phyloP scores from a whole-genome alignment of 2,888 invertebrate genomes.

The Taphrorychus bicolor region DNA sequence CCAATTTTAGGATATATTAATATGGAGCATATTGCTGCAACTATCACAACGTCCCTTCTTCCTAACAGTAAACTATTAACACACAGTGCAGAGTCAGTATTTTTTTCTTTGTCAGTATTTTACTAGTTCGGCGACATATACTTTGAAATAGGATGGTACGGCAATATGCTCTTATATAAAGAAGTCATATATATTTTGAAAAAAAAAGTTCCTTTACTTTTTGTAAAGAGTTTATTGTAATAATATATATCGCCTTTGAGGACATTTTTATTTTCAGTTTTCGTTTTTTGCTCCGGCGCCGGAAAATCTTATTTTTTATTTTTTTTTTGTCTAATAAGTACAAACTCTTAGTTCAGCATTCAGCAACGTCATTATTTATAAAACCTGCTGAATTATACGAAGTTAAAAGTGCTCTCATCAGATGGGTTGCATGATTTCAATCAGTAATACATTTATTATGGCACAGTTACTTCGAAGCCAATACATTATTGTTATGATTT shows the following conservation, averaged over 20 bases:
- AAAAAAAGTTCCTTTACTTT: conserved; percentile 27
- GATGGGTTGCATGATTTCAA: background rate
- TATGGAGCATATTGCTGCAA: conserved; percentile 7
- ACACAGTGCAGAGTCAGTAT: too few species aligned
- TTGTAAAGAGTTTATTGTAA: conserved; percentile 12
- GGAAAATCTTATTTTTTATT: background rate
- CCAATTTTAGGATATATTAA: conserved; percentile 25
- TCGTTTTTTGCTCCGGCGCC: background rate
- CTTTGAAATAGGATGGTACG: background rate
- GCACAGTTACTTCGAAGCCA: conserved; percentile 3
- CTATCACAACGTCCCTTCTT: background rate
- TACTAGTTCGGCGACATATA: too few species aligned
- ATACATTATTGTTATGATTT: conserved; percentile 27
- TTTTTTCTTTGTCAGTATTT: background rate
- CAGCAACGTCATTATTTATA: too few species aligned
- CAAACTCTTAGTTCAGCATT: background rate
- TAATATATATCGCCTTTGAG: background rate
- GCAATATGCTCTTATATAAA: background rate
- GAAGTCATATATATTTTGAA: conserved; percentile 8
- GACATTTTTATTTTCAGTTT: conserved; percentile 4
- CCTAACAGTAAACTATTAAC: background rate
- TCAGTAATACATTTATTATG: background rate
- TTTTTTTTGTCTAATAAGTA: background rate
- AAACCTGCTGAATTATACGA: background rate
- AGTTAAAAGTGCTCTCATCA: background rate